Base-by-base conservation (phyloP, 2,113 vertebrate species). In the Gobiocypris rarus region DNA sequence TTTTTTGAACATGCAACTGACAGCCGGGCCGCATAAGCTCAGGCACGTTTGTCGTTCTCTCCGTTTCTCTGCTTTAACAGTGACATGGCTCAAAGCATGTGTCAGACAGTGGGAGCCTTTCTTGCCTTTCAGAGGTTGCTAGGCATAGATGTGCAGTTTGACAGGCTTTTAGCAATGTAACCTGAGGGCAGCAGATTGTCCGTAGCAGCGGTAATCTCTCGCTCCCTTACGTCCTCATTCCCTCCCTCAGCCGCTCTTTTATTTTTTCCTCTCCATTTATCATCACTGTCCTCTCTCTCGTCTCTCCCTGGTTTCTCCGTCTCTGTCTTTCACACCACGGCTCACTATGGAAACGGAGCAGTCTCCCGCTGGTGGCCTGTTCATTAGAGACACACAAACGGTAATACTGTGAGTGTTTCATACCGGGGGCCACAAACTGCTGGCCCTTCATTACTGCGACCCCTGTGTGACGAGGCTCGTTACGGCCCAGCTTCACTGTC, bases 161-260 rank as follows among this genome's bases (percentile, higher is more conserved):
- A 91, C 88, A 84, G 84, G 93, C 92, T 92, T 93, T 93, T 93
- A 92, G 90, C 74, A 67, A 78, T 89, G 89, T 90, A 85, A 84
- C 90, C 92, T 92, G 88, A 86, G 89, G 93, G 91, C 91, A 86
- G 86, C 78, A 59, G 79, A 84, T 86, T 90, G 90, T 89, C 77
- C 86, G 63, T 77, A 86, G 82, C 80, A 85, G 59, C 28, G 56
- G 79, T 87, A 87, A 83, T 71, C 84, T 86, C 31, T 69, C 43
- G 81, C 67, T 28, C 81, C 65, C 54, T 43, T 56, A n/a, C 50
- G 56, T 65, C 52, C 61, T 34, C 38, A 52, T 82, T 26, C 48
- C 56, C 75, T 63, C 28, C 34, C 31, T 54, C 2, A n/a, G n/a
- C n/a, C n/a, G n/a, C n/a, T n/a, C n/a, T n/a, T n/a, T 31, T 31